Percentiles rank a stretch among this genome's conserved stretches.
Evolutionary conservation across 1,140 invertebrate genomes (phyloP).

Genomic region (Cydia fagiglandana): DNA sequence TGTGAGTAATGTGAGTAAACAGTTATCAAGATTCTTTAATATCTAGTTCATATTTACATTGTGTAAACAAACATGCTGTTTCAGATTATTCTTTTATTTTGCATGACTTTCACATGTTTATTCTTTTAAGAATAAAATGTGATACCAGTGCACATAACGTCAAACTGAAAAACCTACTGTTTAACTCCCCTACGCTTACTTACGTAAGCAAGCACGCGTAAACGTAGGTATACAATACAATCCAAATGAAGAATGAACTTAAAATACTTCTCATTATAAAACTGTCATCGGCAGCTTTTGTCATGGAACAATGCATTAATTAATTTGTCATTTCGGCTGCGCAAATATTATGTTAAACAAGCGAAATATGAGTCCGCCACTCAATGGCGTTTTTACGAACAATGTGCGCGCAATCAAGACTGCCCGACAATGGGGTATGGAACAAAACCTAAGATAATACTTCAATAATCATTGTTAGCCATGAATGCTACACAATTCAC

Average conservation of each 20-base stretch:
- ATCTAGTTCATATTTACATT: too few species aligned
- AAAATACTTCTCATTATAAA: conserved; percentile 20
- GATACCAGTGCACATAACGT: too few species aligned
- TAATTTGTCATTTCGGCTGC: conserved; percentile 53
- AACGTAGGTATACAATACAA: neutral
- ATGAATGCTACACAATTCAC: neutral
- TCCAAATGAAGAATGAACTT: neutral
- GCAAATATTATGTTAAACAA: conserved; percentile 51
- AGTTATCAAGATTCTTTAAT: too few species aligned
- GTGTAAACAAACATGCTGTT: too few species aligned
- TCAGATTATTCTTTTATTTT: too few species aligned
- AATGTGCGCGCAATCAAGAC: conserved; percentile 47
- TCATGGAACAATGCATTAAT: conserved; percentile 58
- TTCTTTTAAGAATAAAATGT: too few species aligned
- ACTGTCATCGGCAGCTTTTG: conserved; percentile 39
- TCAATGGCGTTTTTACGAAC: conserved; percentile 48
- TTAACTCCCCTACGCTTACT: neutral
- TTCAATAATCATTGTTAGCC: neutral
- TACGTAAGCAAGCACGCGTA: neutral
- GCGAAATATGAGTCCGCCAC: conserved; percentile 56
- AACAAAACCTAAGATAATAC: conserved; percentile 11
- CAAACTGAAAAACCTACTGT: too few species aligned
- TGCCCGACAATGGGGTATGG: conserved; percentile 35
- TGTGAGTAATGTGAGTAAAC: conserved; percentile 1
- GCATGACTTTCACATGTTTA: too few species aligned